Conservation (phyloP, 37 sponge, comb jelly and placozoan species). For the Aplysina aerophoba region DNA sequence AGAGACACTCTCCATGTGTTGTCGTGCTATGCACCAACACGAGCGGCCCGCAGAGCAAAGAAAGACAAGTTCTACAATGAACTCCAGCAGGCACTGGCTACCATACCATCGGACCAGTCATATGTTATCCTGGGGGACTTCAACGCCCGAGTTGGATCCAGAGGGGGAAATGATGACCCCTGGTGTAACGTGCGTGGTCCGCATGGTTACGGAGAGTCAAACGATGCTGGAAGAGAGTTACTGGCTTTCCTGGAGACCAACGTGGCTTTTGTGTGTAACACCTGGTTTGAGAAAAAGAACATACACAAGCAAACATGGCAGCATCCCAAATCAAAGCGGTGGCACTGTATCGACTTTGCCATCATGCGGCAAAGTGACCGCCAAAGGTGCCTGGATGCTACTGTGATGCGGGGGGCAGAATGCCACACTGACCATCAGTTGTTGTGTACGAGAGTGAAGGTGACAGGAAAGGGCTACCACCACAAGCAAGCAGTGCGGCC, state of each 20-base stretch:
- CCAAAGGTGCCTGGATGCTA: slow-evolving; percentile 34
- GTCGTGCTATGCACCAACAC: slow-evolving; percentile 5
- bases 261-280: slow-evolving; percentile 43
- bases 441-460: neutral
- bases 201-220: slow-evolving; percentile 33
- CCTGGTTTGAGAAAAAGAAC: slow-evolving; percentile 47
- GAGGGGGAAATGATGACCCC: slow-evolving; percentile 18
- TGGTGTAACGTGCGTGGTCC: slow-evolving; percentile 31
- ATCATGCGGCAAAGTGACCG: slow-evolving; percentile 34
- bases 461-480: neutral
- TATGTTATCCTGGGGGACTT: slow-evolving; percentile 42
- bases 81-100: slow-evolving; percentile 29
- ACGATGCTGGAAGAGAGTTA: slow-evolving; percentile 44
- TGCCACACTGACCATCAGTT: slow-evolving; percentile 36
- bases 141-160: slow-evolving; percentile 33
- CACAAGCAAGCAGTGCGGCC: slow-evolving; percentile 13
- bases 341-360: slow-evolving; percentile 39
- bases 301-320: slow-evolving; percentile 52
- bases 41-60: slow-evolving; percentile 10
- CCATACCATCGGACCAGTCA: slow-evolving; percentile 3
- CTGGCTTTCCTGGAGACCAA: slow-evolving; percentile 26
- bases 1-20: neutral
- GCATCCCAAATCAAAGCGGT: slow-evolving; percentile 1
- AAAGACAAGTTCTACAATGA: slow-evolving; percentile 16
- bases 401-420: slow-evolving; percentile 34